A percentile compares a stretch with the other conserved stretches of the same genome.
Conservation (phyloP, 2,888 invertebrate species). For the Eupithecia vulgata region DNA sequence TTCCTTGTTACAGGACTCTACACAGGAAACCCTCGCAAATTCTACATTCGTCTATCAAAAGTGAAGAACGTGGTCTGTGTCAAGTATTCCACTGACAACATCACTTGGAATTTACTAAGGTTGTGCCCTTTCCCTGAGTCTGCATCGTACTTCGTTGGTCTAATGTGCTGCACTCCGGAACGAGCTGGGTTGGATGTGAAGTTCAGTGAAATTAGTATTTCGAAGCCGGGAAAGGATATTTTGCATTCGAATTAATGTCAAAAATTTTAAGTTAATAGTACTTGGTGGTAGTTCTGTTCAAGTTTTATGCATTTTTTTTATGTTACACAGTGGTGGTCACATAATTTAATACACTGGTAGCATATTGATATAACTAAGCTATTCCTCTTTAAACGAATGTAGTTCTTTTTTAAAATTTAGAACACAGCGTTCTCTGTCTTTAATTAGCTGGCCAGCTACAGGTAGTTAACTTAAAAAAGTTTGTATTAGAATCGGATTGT, state of each 20-base stretch:
- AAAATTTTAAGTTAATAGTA: background rate
- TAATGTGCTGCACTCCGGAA: slow-evolving; percentile 68
- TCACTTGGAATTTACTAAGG: slow-evolving; percentile 62
- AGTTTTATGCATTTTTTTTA: too few relatives aligned
- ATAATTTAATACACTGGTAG: too few relatives aligned
- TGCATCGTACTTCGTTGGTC: slow-evolving; percentile 59
- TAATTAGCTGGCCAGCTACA: too few relatives aligned
- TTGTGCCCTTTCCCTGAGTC: slow-evolving; percentile 58
- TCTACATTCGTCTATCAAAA: slow-evolving; percentile 67
- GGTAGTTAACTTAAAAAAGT: too few relatives aligned
- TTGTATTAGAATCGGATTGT: too few relatives aligned
- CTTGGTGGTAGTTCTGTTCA: background rate
- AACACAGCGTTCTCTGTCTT: too few relatives aligned
- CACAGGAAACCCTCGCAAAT: slow-evolving; percentile 64
- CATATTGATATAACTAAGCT: too few relatives aligned
- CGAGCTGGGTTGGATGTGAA: slow-evolving; percentile 60
- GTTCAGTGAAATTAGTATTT: slow-evolving; percentile 59
- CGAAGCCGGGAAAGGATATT: slow-evolving; percentile 61
- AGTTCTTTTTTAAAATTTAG: too few relatives aligned
- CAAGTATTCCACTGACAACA: slow-evolving; percentile 68
- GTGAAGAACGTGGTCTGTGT: slow-evolving; percentile 60
- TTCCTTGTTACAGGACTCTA: slow-evolving; percentile 61
- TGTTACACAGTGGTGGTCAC: too few relatives aligned
- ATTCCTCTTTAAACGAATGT: too few relatives aligned
- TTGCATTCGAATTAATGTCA: slow-evolving; percentile 62